Conservation (phyloP, 1,140 invertebrate genomes). For the Drosophila willistoni region DNA sequence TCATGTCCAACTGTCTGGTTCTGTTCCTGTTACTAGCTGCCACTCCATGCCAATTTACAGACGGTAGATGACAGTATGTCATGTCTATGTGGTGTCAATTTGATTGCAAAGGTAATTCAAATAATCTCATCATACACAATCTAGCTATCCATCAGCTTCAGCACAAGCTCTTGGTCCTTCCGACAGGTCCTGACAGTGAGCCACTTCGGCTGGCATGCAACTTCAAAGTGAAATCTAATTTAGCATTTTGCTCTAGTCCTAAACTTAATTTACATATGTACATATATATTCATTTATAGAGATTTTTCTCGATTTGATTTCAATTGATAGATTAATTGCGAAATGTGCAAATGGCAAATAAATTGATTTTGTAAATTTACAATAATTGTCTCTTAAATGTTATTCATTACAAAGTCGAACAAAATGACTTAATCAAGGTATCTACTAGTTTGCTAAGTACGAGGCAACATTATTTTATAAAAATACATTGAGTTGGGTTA, state of each 20-base stretch:
- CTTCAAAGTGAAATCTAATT: constrained; percentile 16
- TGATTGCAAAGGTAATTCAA: constrained; percentile 78
- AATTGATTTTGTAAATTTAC: background rate
- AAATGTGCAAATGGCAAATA: background rate
- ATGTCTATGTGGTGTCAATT: constrained; percentile 73
- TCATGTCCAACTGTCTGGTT: background rate
- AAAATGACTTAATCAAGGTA: no score
- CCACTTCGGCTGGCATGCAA: background rate
- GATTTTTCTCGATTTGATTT: background rate
- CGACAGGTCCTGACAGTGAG: background rate
- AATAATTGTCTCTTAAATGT: no score
- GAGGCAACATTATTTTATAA: no score
- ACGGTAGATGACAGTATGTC: constrained; percentile 50
- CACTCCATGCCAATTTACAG: constrained; percentile 45
- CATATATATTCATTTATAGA: no score
- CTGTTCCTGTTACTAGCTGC: constrained; percentile 16
- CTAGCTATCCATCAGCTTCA: constrained; percentile 21
- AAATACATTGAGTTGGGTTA: no score
- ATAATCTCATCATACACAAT: constrained; percentile 74
- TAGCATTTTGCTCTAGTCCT: constrained; percentile 6
- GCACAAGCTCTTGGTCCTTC: background rate
- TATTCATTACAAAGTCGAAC: no score
- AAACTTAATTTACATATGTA: background rate
- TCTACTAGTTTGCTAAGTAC: no score
- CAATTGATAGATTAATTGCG: background rate